phyloP scores from a whole-genome alignment of 2,888 invertebrate species.

The Iphiclides podalirius region DNA sequence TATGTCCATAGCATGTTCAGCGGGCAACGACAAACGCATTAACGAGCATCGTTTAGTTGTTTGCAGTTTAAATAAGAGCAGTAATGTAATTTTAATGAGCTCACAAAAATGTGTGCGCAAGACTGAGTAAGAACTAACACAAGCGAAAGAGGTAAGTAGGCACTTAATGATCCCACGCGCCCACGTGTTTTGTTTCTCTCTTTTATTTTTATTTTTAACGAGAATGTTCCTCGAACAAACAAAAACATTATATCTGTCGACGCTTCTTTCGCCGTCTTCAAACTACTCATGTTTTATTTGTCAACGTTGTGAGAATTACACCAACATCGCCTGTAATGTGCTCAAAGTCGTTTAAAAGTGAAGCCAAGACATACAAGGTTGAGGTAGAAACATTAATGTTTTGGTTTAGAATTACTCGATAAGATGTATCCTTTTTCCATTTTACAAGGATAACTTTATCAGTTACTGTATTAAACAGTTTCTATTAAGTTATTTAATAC shows the following conservation, averaged over 20 bases:
- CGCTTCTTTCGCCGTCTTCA: conserved; percentile 4
- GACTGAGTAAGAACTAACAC: conserved; percentile 34
- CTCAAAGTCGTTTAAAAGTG: no score
- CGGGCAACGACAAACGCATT: conserved; percentile 61
- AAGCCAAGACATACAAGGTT: no score
- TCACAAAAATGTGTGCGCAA: conserved; percentile 67
- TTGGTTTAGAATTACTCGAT: no score
- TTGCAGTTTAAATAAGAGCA: conserved; percentile 75
- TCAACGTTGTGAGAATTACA: neutral
- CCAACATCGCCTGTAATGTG: neutral
- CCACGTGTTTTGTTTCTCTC: conserved; percentile 15
- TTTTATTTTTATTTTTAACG: conserved; percentile 19
- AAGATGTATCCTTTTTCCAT: no score
- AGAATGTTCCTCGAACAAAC: conserved; percentile 15
- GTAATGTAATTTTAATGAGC: conserved; percentile 78
- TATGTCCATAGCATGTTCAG: conserved; percentile 66
- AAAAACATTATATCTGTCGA: conserved; percentile 22
- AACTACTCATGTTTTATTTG: conserved; percentile 3
- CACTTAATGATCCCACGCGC: conserved; percentile 20
- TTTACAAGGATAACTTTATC: no score
- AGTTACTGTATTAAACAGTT: no score
- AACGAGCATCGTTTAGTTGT: conserved; percentile 74
- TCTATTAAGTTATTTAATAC: no score
- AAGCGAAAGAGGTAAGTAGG: conserved; percentile 17
- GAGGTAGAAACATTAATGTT: no score